Conservation (phyloP, 2,888 invertebrate species). For the Pardosa pseudoannulata region DNA sequence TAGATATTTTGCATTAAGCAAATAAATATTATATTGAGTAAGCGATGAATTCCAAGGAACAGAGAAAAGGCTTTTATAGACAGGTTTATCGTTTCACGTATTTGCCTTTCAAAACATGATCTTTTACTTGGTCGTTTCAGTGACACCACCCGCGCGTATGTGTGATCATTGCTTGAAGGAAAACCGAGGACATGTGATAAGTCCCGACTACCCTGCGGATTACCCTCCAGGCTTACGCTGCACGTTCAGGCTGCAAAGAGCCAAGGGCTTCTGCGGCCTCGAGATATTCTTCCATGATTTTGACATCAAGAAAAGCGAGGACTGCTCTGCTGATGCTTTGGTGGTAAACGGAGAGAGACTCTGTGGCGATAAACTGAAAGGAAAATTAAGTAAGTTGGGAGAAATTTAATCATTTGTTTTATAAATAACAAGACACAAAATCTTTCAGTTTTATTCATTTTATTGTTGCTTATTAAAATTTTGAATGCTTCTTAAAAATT, state of each 20-base stretch:
- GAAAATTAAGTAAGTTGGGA: constrained; percentile 53
- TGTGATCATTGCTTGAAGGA: constrained; percentile 74
- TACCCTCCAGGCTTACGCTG: constrained; percentile 71
- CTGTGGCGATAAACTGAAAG: constrained; percentile 72
- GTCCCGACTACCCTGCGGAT: constrained; percentile 73
- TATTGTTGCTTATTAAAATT: too few species aligned
- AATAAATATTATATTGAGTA: too few species aligned
- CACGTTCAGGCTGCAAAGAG: constrained; percentile 72
- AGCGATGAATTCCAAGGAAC: too few species aligned
- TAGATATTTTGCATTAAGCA: too few species aligned
- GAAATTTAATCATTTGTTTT: too few species aligned
- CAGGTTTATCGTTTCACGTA: too few species aligned
- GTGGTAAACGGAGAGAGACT: constrained; percentile 74
- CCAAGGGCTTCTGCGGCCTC: constrained; percentile 74
- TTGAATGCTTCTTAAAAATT: too few species aligned
- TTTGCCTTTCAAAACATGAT: too few species aligned
- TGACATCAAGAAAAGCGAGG: constrained; percentile 69
- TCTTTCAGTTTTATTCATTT: too few species aligned
- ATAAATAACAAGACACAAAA: too few species aligned
- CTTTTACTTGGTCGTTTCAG: too few species aligned
- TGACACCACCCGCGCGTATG: constrained; percentile 63
- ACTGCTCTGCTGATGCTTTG: constrained; percentile 73
- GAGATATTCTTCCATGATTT: constrained; percentile 74
- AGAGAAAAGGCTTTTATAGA: too few species aligned
- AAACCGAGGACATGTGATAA: constrained; percentile 74